Evolutionary conservation across 2,888 invertebrate genomes (phyloP).

Genomic region (Tinea semifulvella): DNA sequence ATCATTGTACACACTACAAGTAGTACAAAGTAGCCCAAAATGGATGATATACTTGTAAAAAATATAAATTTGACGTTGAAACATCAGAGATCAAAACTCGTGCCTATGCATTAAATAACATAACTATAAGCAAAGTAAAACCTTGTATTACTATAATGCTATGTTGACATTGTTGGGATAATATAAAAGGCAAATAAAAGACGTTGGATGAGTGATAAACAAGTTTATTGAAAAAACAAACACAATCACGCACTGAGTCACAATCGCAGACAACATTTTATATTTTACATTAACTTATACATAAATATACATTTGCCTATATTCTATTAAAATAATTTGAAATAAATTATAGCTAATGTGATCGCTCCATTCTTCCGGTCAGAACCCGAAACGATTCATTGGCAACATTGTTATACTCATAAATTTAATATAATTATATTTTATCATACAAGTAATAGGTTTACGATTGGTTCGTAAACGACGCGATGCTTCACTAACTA

Average conservation of each 20-base stretch:
- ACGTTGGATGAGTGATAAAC: conserved; percentile 38
- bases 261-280: neutral
- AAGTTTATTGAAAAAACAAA: conserved; percentile 50
- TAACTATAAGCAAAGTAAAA: no score
- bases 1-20: no score
- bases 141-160: conserved; percentile 1
- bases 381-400: conserved; percentile 9
- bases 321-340: conserved; percentile 2
- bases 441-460: conserved; percentile 1
- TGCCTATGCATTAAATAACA: no score
- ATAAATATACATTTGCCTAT: neutral
- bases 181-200: conserved; percentile 42
- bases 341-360: conserved; percentile 6
- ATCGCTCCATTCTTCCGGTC: conserved; percentile 1
- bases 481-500: no score
- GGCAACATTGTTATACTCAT: conserved; percentile 4
- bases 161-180: conserved; percentile 4
- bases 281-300: neutral
- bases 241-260: conserved; percentile 27
- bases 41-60: no score
- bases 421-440: conserved; percentile 1
- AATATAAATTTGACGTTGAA: no score
- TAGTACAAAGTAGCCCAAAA: no score
- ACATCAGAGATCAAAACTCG: no score
- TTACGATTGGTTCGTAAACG: neutral